phyloP scores from a whole-genome alignment of 2,888 invertebrate genomes.

The Meta bourneti region DNA sequence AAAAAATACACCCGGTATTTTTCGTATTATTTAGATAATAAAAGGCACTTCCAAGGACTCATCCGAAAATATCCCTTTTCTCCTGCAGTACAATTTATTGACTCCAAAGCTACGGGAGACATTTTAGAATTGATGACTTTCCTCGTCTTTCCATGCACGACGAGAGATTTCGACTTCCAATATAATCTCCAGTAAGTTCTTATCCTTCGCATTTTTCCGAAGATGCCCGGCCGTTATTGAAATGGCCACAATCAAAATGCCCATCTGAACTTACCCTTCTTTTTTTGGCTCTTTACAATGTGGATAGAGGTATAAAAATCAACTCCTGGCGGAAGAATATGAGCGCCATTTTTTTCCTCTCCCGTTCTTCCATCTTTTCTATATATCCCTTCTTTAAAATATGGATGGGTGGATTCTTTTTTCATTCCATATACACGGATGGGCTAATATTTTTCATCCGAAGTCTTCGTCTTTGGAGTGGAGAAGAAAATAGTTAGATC shows the following conservation, averaged over 20 bases:
- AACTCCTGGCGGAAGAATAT: neutral
- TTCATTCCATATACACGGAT: neutral
- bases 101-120: slow-evolving; percentile 3
- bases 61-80: neutral
- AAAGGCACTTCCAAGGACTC: too few species aligned
- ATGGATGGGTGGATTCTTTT: slow-evolving; percentile 9
- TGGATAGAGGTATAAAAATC: slow-evolving; percentile 13
- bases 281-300: neutral
- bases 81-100: slow-evolving; percentile 7
- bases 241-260: slow-evolving; percentile 42
- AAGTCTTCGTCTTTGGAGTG: slow-evolving; percentile 4
- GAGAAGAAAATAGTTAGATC: slow-evolving; percentile 27
- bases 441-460: slow-evolving; percentile 21
- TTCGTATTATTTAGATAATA: too few species aligned
- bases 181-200: slow-evolving; percentile 50
- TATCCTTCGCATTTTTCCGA: neutral
- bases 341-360: slow-evolving; percentile 1
- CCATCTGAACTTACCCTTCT: neutral
- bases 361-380: neutral
- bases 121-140: neutral
- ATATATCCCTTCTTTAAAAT: neutral
- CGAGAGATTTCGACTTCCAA: slow-evolving; percentile 6
- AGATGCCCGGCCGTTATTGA: slow-evolving; percentile 20
- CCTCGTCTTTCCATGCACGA: neutral
- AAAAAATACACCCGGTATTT: too few species aligned